Base-by-base conservation (phyloP, 64 coral and sea anemone genomes). In the Dendrophyllia cribrosa region DNA sequence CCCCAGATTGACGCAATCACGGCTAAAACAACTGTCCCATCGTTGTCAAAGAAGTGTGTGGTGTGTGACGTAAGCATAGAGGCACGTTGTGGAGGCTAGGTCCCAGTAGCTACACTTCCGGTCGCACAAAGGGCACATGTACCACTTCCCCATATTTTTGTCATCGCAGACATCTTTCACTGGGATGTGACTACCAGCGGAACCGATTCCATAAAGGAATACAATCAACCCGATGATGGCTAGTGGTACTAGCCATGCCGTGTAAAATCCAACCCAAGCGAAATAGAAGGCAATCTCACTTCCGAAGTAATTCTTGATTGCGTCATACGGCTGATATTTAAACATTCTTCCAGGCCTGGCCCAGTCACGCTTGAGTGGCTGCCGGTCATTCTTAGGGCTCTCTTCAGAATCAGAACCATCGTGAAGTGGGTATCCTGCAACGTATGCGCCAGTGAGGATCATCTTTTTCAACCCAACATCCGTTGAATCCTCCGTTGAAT, bases 121-220 rank as follows among this genome's bases (percentile, higher is more conserved):
- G 73, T 96, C 95, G 51, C 95, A 96, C n/a, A 96, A 19, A 26
- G 91, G 91, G 46, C 91, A 96, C 94, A 96, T 96, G 90, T 92
- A 88, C 58, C 87, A 96, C 24, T 75, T 53, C 1, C 79, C 61
- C 44, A 55, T 85, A 45, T 92, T 88, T 51, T 60, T 69, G 8
- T 88, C 74, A 52, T 96, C 73, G 49, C 94, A 96, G 8, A 87
- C 59, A 46, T 96, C 94, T 0, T 63, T 74, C 0, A 96, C 94
- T 0, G 89, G 89, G 34, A 91, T 77, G 56, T 88, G 81, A 5
- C n/a, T 75, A 17, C 63, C 83, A 12, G 94, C 94, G 10, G 71
- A 63, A 0, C n/a, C 86, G 22, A 96, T 69, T 17, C 94, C 94
- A 76, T 75, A 85, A 5, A 96, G 76, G 53, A 96, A 96, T 23